Conservation (phyloP, 2,113 vertebrate species). For the Epinephelus cyanopodus region DNA sequence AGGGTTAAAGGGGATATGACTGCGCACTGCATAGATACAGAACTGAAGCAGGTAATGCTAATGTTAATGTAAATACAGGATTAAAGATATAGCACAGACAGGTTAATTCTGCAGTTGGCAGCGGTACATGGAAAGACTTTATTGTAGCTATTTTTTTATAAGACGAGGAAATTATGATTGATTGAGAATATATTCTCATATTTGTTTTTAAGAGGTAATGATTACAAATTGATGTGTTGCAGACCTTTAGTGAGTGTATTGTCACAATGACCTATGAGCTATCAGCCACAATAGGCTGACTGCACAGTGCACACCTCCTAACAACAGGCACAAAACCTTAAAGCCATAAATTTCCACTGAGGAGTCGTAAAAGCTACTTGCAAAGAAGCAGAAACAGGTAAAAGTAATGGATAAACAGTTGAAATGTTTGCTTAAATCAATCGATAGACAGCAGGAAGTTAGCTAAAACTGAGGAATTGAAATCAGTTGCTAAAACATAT, state of each 20-base stretch:
- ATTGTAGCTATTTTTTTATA: neutral
- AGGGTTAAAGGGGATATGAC: conserved; percentile 40
- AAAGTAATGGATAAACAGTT: neutral
- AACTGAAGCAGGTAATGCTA: conserved; percentile 16
- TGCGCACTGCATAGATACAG: neutral
- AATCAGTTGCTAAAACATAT: neutral
- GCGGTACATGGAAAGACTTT: neutral
- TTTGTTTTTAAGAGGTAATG: neutral
- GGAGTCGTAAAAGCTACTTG: too few species aligned
- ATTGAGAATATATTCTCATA: neutral
- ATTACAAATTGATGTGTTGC: neutral
- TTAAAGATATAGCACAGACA: neutral
- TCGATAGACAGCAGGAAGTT: neutral
- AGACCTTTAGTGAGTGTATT: neutral
- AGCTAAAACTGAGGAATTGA: neutral
- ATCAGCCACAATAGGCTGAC: neutral
- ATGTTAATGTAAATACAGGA: conserved; percentile 7
- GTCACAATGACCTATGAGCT: neutral
- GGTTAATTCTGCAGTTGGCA: neutral
- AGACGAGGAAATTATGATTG: neutral
- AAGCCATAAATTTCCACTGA: neutral
- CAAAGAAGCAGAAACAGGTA: neutral
- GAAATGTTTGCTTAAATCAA: neutral
- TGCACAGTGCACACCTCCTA: neutral
- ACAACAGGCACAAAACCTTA: neutral